Base-by-base conservation (phyloP, 2,797 vertebrate genomes). In the Mallotus villosus region DNA sequence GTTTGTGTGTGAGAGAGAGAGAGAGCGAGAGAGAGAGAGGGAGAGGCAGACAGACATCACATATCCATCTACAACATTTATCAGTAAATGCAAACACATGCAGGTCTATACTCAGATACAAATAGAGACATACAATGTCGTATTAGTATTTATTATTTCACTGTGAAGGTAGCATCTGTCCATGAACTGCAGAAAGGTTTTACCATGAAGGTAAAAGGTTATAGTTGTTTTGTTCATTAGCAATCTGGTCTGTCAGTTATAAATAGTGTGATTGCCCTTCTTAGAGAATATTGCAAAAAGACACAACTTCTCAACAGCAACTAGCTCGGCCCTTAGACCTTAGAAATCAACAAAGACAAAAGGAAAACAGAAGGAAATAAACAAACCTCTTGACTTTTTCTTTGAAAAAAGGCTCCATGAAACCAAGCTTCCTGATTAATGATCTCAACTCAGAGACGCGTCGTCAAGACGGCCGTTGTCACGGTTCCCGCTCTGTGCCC, bases 351-450 rank as follows among this genome's bases (percentile, higher is more conserved):
- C 24, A 49, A 24, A 25, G 3, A 17, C n/a, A 19, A 66, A 66
- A 16, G 17, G 2, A n/a, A 17, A 55, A 55, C 19, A 55, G 19
- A 24, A 25, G 6, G 6, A 25, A 25, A 66, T 49, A 41, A 51
- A 66, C 41, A 24, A 49, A 63, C 63, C 67, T 63, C 11, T 71
- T 22, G 4, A 67, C 57, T 63, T 37, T 61, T 70, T 68, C 68
- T 75, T 77, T 71, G 81, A 80, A 83, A 70, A 69, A 60, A 70
- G 67, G 6, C 25, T 70, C 1, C 19, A 62, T 69, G 72, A 78
- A 64, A 66, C 60, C 78, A 78, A 70, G 73, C 72, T 64, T 78
- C 70, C 25, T 81, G 82, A 85, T 88, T 88, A 80, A 87, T 76
- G 79, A 78, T 76, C 77, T 74, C 53, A 71, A 70, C 71, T 65